phyloP scores from a whole-genome alignment of 2,113 vertebrate genomes.

The Pongo pygmaeus region DNA sequence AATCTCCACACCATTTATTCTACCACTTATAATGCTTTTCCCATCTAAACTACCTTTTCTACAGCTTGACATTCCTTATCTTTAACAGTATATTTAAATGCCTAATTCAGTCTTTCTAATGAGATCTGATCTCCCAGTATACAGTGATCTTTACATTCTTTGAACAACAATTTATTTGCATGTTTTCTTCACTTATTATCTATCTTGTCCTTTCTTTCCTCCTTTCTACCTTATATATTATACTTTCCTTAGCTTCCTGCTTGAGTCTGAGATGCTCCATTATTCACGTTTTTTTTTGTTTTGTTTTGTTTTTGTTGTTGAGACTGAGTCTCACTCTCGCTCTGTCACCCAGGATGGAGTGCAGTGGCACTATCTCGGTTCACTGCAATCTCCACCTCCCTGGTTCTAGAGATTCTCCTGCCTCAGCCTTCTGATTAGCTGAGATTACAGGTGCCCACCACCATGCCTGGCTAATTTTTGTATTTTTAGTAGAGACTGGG shows the following conservation, averaged over 20 bases:
- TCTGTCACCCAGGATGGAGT: too few species aligned
- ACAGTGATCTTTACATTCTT: not conserved
- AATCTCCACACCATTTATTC: not conserved
- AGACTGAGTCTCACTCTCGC: too few species aligned
- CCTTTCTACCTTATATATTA: not conserved
- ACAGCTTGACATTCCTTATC: not conserved
- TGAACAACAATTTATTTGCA: not conserved
- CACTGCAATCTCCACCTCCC: too few species aligned
- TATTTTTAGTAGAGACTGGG: too few species aligned
- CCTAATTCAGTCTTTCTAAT: not conserved
- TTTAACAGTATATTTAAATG: not conserved
- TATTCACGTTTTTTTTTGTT: not conserved
- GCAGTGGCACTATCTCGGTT: too few species aligned
- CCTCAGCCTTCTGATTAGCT: too few species aligned
- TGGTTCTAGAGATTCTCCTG: too few species aligned
- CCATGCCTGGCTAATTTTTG: too few species aligned
- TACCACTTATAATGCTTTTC: not conserved
- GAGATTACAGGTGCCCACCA: too few species aligned
- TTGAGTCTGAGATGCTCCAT: not conserved
- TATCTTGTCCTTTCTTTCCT: not conserved
- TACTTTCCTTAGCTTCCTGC: not conserved
- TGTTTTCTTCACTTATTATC: not conserved
- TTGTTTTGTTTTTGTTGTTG: too few species aligned
- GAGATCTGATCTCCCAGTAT: not conserved
- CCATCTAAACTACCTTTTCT: not conserved